Conservation (phyloP, 2,797 vertebrate species). For the Gymnothorax javanicus region DNA sequence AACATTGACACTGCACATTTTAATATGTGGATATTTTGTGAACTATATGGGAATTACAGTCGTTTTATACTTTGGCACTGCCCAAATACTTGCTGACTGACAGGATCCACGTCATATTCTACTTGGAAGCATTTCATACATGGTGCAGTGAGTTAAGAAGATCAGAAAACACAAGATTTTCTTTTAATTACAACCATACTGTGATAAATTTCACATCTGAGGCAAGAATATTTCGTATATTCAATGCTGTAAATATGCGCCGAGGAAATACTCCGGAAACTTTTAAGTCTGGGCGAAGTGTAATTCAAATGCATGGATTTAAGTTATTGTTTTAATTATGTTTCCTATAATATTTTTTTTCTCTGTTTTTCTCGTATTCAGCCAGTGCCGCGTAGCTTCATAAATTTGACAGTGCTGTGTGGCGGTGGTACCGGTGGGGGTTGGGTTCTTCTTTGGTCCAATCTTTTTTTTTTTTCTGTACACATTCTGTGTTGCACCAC, state of each 20-base stretch:
- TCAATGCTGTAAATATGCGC: not conserved
- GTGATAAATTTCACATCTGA: not conserved
- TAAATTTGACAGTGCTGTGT: not conserved
- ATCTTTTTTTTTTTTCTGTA: not conserved
- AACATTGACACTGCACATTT: too few relatives aligned
- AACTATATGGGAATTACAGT: too few relatives aligned
- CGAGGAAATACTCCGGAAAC: not conserved
- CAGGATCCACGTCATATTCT: not conserved
- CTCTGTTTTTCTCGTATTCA: not conserved
- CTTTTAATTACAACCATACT: not conserved
- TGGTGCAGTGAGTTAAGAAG: not conserved
- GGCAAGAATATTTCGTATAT: not conserved
- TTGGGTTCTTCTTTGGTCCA: not conserved
- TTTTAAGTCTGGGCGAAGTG: not conserved
- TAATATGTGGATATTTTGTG: too few relatives aligned
- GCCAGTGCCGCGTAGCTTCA: not conserved
- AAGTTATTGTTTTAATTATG: slow-evolving; percentile 2
- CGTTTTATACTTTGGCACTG: too few relatives aligned
- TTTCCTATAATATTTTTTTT: not conserved
- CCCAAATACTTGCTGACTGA: too few relatives aligned
- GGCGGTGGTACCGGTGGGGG: not conserved
- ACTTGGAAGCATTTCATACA: not conserved
- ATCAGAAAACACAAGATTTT: not conserved
- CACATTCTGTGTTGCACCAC: not conserved
- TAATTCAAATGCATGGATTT: not conserved